These are phyloP conservation scores for Hermaeophaga mercurialis DNA, from an alignment of 2,888 invertebrate species.

Conservation along the genomic window DNA sequence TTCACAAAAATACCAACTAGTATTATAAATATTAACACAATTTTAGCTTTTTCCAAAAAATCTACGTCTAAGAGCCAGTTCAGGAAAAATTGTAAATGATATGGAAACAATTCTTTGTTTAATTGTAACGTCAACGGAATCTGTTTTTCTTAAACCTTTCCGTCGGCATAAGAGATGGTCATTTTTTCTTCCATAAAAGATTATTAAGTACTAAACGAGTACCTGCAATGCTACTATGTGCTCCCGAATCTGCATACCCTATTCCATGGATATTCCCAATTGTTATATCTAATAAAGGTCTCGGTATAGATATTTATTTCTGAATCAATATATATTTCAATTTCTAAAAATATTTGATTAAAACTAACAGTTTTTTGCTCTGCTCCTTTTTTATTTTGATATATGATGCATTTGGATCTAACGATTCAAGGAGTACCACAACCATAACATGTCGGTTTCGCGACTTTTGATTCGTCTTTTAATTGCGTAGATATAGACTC, in stretches of 20 bases:
- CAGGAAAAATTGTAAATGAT: neutral
- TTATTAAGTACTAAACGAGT: constrained; percentile 2
- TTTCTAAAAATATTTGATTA: neutral
- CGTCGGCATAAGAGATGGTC: neutral
- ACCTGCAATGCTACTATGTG: constrained; percentile 6
- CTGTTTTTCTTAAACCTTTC: neutral
- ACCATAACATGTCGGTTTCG: neutral
- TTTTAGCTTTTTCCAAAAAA: constrained; percentile 9
- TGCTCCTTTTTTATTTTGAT: neutral
- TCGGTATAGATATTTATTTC: too few species aligned
- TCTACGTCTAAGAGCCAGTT: constrained; percentile 6
- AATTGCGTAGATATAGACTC: too few species aligned
- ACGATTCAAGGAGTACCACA: neutral
- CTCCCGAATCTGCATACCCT: constrained; percentile 2
- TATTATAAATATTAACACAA: constrained; percentile 7
- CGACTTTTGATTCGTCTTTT: neutral
- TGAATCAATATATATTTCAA: too few species aligned
- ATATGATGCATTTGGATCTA: constrained; percentile 1
- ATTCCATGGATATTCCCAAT: constrained; percentile 1
- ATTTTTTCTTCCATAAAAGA: too few species aligned
- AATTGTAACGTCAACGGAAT: neutral
- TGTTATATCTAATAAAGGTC: too few species aligned
- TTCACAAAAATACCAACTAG: constrained; percentile 12
- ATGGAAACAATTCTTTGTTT: neutral
- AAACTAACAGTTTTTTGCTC: neutral